A percentile compares a stretch with the other conserved stretches of the same genome.
These are phyloP conservation scores for Forbesichthys papilliferus DNA, from an alignment of 2,113 vertebrate species.

Conservation along the genomic window DNA sequence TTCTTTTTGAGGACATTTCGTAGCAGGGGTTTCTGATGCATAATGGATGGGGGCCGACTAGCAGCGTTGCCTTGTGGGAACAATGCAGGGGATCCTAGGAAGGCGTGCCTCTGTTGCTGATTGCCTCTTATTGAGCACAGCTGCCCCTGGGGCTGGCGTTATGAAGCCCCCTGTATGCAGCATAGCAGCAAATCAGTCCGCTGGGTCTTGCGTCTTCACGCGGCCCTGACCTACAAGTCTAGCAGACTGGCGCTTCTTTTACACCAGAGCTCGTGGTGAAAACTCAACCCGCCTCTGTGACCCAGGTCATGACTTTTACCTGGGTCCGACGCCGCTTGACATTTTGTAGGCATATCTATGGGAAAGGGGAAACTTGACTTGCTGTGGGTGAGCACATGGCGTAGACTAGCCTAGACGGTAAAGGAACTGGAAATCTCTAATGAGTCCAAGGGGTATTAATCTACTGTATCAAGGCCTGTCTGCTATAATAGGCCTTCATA, in stretches of 20 bases:
- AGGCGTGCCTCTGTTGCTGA: constrained; percentile 47
- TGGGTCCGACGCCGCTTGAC: too few relatives aligned
- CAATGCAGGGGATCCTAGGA: constrained; percentile 47
- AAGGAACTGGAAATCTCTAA: too few relatives aligned
- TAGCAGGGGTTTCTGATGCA: constrained; percentile 59
- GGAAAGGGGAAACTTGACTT: too few relatives aligned
- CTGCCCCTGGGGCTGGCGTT: constrained; percentile 48
- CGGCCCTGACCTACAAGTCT: constrained; percentile 49
- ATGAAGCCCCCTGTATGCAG: constrained; percentile 43
- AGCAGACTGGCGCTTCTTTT: constrained; percentile 15
- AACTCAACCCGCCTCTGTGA: not conserved
- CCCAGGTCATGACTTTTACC: too few relatives aligned
- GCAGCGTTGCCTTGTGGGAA: constrained; percentile 60
- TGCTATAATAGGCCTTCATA: too few relatives aligned
- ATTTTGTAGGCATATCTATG: too few relatives aligned
- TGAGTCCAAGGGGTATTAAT: too few relatives aligned
- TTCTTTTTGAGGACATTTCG: constrained; percentile 71
- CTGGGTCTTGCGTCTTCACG: constrained; percentile 23
- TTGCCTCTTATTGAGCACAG: constrained; percentile 71
- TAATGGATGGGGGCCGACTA: constrained; percentile 70
- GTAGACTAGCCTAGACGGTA: too few relatives aligned
- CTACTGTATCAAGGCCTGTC: too few relatives aligned
- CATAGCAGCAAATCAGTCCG: constrained; percentile 18
- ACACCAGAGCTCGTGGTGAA: constrained; percentile 1
- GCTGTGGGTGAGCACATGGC: too few relatives aligned